These are phyloP conservation scores for Chionis minor DNA, from an alignment of 2,113 vertebrate genomes.

Conservation along the genomic window DNA sequence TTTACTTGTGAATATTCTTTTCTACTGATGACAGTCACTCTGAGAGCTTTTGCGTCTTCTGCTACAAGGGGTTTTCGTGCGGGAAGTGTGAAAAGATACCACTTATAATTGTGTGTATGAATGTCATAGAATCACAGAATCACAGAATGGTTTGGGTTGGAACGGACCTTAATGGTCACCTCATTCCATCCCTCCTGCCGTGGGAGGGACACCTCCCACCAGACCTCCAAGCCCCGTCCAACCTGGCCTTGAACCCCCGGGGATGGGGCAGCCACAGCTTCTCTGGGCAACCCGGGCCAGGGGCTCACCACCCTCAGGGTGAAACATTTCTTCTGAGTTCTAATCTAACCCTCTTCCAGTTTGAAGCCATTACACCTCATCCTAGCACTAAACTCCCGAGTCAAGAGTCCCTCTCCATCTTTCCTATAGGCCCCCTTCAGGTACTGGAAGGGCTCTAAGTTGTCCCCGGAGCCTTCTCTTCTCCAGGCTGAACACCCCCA, in stretches of 20 bases:
- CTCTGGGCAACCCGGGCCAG: neutral
- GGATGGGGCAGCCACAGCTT: neutral
- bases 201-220: neutral
- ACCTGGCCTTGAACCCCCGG: neutral
- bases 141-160: neutral
- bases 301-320: neutral
- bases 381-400: neutral
- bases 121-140: neutral
- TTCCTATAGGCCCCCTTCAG: neutral
- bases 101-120: neutral
- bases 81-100: neutral
- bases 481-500: neutral
- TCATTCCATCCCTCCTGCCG: neutral
- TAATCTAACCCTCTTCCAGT: neutral
- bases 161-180: neutral
- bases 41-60: neutral
- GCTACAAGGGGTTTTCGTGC: neutral
- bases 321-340: neutral
- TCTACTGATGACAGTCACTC: accelerated
- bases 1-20: neutral
- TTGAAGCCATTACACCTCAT: neutral
- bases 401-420: neutral
- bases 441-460: neutral
- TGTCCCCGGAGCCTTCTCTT: neutral
- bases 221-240: neutral